These are phyloP conservation scores for Muscicapa striata DNA, from an alignment of 2,797 vertebrate species.

Conservation along the genomic window DNA sequence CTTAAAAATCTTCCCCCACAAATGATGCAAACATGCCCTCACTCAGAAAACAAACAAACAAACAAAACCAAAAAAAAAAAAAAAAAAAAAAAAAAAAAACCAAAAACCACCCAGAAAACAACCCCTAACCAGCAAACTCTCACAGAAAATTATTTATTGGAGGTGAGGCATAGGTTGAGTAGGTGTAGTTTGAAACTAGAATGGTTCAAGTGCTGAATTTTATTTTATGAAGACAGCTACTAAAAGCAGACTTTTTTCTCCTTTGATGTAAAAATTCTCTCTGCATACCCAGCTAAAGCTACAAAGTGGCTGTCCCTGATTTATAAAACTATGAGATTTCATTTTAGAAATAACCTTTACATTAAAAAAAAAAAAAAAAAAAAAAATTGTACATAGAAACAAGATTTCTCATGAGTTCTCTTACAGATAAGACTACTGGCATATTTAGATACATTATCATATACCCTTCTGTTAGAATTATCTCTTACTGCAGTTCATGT, in stretches of 20 bases:
- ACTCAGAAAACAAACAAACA: neutral
- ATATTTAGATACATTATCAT: neutral
- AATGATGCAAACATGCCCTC: rapidly evolving
- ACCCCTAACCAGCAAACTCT: rapidly evolving
- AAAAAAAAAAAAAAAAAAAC: neutral
- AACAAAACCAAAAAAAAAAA: too few species aligned
- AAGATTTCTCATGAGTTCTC: neutral
- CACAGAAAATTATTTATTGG: neutral
- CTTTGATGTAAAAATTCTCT: neutral
- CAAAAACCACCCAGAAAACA: neutral
- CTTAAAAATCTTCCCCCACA: rapidly evolving
- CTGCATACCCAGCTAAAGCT: neutral
- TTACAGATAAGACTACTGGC: neutral
- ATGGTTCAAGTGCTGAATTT: neutral
- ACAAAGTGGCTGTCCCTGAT: neutral
- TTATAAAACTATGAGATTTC: neutral
- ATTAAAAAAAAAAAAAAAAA: neutral
- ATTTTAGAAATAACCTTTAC: neutral
- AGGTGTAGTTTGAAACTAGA: neutral
- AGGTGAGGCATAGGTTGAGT: rapidly evolving
- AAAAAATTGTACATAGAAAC: neutral
- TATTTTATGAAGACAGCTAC: neutral
- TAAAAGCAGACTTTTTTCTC: neutral
- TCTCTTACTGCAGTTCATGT: neutral
- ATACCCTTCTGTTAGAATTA: neutral